phyloP scores from a whole-genome alignment of 37 sponge, comb jelly and placozoan genomes.

The Spongia lamella region DNA sequence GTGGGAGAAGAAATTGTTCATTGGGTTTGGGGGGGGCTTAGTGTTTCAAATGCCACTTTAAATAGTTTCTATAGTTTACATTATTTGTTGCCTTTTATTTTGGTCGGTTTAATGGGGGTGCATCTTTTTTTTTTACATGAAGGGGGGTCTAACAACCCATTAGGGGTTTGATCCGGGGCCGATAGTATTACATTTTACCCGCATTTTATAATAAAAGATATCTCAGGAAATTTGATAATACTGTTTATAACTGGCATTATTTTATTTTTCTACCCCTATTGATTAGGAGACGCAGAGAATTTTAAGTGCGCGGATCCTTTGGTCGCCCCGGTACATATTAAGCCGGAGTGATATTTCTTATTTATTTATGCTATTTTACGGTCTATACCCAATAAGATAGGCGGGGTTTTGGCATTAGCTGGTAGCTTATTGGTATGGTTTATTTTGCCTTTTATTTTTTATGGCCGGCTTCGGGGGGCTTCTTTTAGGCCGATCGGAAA shows the following conservation, averaged over 20 bases:
- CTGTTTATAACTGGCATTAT: conserved; percentile 30
- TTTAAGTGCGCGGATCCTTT: conserved; percentile 76
- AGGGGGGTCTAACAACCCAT: conserved; percentile 64
- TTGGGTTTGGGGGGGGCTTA: conserved; percentile 74
- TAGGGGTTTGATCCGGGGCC: conserved; percentile 49
- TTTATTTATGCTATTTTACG: conserved; percentile 85
- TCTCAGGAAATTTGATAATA: conserved; percentile 47
- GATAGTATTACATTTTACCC: conserved; percentile 72
- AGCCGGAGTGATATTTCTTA: conserved; percentile 80
- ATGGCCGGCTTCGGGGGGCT: conserved; percentile 41
- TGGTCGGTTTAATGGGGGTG: conserved; percentile 46
- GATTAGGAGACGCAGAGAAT: conserved; percentile 71
- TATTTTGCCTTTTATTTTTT: conserved; percentile 57
- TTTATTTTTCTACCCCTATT: conserved; percentile 61
- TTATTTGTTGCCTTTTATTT: conserved; percentile 81
- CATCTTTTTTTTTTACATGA: conserved; percentile 74
- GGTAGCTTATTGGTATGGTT: conserved; percentile 67
- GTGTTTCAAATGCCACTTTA: conserved; percentile 76
- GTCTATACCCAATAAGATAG: conserved; percentile 81
- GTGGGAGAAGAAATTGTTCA: conserved; percentile 69
- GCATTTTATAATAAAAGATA: conserved; percentile 70
- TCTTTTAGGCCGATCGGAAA: conserved; percentile 65
- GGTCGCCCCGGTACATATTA: conserved; percentile 79
- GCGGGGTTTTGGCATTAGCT: conserved; percentile 67
- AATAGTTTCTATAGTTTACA: conserved; percentile 81